These are phyloP conservation scores for Glaucomys volans DNA, from an alignment of 2,113 vertebrate genomes.

Conservation along the genomic window DNA sequence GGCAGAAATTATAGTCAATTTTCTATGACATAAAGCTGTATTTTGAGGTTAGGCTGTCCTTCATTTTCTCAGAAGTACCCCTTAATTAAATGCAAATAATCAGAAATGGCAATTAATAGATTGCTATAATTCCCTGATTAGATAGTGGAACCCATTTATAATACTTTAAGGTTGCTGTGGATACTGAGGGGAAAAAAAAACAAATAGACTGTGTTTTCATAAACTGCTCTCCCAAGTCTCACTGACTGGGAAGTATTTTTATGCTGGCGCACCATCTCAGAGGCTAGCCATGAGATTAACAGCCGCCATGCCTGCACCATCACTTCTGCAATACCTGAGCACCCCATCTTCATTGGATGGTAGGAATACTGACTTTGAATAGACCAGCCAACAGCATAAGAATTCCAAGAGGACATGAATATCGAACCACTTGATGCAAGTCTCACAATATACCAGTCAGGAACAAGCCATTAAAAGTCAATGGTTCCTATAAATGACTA, in stretches of 20 bases:
- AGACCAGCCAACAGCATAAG: not conserved
- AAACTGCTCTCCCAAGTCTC: not conserved
- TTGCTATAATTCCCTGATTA: conserved; percentile 79
- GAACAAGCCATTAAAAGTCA: not conserved
- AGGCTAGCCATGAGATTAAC: not conserved
- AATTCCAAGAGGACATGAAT: not conserved
- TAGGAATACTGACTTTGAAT: not conserved
- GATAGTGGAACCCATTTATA: conserved; percentile 75
- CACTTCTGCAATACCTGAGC: not conserved
- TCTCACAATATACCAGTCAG: not conserved
- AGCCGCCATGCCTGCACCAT: fast-evolving
- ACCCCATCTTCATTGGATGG: not conserved
- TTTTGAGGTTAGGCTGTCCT: conserved; percentile 83
- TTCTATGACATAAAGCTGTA: conserved; percentile 80
- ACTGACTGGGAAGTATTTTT: not conserved
- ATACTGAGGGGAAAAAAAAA: not conserved
- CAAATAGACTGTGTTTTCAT: not conserved
- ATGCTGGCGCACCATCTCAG: not conserved
- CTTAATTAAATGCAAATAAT: conserved; percentile 88
- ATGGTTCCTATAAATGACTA: not conserved
- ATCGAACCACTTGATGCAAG: not conserved
- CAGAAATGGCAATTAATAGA: conserved; percentile 84
- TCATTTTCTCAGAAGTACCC: conserved; percentile 83
- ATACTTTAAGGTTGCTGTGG: not conserved
- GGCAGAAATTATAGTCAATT: conserved; percentile 85